Evolutionary conservation across 2,113 vertebrate species (phyloP).

Genomic region (Macroglossus sobrinus): DNA sequence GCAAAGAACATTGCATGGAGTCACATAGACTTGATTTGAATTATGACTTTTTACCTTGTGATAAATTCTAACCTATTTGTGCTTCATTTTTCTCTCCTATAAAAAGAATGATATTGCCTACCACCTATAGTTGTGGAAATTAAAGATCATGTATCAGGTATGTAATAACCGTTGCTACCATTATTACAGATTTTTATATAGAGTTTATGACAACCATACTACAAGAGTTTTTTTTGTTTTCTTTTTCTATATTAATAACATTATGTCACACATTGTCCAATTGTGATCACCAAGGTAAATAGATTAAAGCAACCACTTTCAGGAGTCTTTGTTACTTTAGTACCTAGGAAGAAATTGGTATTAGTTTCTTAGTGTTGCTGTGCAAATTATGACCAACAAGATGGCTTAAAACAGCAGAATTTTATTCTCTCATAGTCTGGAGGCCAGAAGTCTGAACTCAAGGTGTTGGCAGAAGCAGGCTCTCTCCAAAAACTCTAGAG

Average conservation of each 20-base stretch:
- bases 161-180: background rate
- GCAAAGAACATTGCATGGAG: background rate
- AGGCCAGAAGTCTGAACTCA: background rate
- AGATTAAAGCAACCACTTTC: background rate
- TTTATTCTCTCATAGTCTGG: background rate
- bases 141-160: fast-evolving
- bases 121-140: background rate
- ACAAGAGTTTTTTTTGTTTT: background rate
- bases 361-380: background rate
- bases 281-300: background rate
- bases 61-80: background rate
- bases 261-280: background rate
- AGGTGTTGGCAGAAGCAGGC: background rate
- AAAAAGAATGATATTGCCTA: background rate
- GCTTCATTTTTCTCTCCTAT: background rate
- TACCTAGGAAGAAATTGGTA: background rate
- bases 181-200: background rate
- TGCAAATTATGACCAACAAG: background rate
- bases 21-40: background rate
- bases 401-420: background rate
- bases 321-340: background rate
- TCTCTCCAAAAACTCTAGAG: fast-evolving
- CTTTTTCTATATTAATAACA: background rate
- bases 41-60: background rate
- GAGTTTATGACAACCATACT: background rate